phyloP scores from a whole-genome alignment of 2,113 vertebrate genomes.

The Echinops telfairi region DNA sequence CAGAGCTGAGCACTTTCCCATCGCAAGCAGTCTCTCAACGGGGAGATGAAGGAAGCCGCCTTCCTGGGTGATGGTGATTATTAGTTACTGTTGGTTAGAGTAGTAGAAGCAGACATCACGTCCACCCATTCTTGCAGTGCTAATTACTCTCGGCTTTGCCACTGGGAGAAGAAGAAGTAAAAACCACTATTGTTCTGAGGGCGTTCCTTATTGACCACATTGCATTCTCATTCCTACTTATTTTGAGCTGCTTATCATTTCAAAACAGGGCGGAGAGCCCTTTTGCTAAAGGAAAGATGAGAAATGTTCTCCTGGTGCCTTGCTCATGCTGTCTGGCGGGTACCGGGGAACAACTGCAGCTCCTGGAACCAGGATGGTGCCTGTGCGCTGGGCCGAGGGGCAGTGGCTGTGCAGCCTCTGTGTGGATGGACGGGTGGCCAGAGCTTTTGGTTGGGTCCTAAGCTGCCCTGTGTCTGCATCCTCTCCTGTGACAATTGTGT shows the following conservation, averaged over 20 bases:
- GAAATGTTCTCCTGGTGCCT: background rate
- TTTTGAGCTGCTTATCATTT: slow-evolving; percentile 3
- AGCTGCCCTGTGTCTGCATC: fast-evolving
- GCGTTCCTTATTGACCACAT: slow-evolving; percentile 51
- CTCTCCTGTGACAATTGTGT: fast-evolving
- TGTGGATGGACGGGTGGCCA: background rate
- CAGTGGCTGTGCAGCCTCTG: background rate
- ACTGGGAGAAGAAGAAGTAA: background rate
- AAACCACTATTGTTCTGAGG: background rate
- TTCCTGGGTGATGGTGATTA: slow-evolving; percentile 56
- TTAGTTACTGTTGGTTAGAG: slow-evolving; percentile 73
- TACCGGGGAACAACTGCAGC: background rate
- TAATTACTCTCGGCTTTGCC: slow-evolving; percentile 74
- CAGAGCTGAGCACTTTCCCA: fast-evolving
- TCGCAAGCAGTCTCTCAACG: slow-evolving; percentile 15
- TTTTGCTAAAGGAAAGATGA: background rate
- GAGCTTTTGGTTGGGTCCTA: background rate
- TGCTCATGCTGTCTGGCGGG: background rate
- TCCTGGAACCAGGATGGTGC: background rate
- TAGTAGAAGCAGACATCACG: background rate
- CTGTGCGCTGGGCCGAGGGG: fast-evolving
- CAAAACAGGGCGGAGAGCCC: background rate
- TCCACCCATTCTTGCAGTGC: background rate
- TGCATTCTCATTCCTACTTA: background rate
- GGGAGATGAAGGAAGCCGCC: slow-evolving; percentile 35